Percentiles rank a stretch among this genome's conserved stretches.
These are phyloP conservation scores for Nasonia longicornis DNA, from an alignment of 1,140 invertebrate genomes.

Conservation along the genomic window DNA sequence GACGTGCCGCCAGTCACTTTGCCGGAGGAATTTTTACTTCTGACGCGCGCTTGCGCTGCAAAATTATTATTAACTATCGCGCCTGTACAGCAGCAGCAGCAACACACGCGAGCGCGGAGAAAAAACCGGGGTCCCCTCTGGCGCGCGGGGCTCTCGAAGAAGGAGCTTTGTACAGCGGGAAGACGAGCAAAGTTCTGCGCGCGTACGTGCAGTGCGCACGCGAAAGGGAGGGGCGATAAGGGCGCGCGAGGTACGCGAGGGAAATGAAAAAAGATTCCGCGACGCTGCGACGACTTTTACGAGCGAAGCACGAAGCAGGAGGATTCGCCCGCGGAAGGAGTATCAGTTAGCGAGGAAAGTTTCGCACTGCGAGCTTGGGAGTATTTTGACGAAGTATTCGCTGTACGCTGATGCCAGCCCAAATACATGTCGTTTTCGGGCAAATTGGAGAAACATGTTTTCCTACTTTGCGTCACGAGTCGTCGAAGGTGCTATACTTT, in stretches of 20 bases:
- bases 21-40: conserved; percentile 20
- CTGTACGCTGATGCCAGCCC: not conserved
- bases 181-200: not conserved
- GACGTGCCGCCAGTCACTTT: conserved; percentile 18
- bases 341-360: conserved; percentile 14
- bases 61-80: conserved; percentile 32
- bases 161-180: not conserved
- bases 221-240: not conserved
- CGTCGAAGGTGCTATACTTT: no score
- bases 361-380: not conserved
- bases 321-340: not conserved
- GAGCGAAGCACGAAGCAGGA: not conserved
- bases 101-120: not conserved
- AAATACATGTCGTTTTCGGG: not conserved
- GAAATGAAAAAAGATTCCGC: conserved; percentile 34
- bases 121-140: not conserved
- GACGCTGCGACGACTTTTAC: conserved; percentile 3
- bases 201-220: not conserved
- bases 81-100: not conserved
- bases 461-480: not conserved
- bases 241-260: not conserved
- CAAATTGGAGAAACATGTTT: conserved; percentile 1
- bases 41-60: not conserved
- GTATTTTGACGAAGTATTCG: conserved; percentile 1
- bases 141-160: not conserved